These are phyloP conservation scores for Apis laboriosa DNA, from an alignment of 1,140 invertebrate species.

Conservation along the genomic window DNA sequence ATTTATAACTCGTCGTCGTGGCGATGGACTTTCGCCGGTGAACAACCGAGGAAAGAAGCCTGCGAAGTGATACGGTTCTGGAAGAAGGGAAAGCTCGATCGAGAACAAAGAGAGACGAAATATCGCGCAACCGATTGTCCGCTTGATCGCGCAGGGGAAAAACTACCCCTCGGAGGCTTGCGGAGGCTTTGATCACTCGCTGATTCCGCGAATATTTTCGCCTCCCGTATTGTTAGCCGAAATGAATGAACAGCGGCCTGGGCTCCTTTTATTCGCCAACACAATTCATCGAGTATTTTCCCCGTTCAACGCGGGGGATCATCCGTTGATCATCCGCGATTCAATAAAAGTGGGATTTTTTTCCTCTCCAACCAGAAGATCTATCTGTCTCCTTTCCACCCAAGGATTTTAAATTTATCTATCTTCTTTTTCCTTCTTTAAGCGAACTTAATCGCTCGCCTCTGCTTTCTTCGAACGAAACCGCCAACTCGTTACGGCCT, in stretches of 20 bases:
- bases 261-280: background rate
- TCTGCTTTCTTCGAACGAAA: too few species aligned
- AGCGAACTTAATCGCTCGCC: background rate
- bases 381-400: too few species aligned
- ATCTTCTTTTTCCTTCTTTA: background rate
- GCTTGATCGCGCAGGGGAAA: background rate
- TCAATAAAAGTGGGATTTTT: background rate
- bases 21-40: too few species aligned
- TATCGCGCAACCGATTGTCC: constrained; percentile 19
- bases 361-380: too few species aligned
- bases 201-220: constrained; percentile 20
- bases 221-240: background rate
- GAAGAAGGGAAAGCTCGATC: background rate
- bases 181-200: constrained; percentile 1
- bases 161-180: background rate
- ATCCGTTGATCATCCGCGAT: background rate
- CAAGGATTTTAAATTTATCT: background rate
- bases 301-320: background rate
- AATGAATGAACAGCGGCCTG: background rate
- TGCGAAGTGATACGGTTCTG: background rate
- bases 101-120: constrained; percentile 29
- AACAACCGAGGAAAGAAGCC: constrained; percentile 4
- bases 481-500: background rate
- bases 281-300: background rate
- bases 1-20: background rate